These are phyloP conservation scores for Kryptolebias marmoratus DNA, from an alignment of 2,113 vertebrate species.

Conservation along the genomic window DNA sequence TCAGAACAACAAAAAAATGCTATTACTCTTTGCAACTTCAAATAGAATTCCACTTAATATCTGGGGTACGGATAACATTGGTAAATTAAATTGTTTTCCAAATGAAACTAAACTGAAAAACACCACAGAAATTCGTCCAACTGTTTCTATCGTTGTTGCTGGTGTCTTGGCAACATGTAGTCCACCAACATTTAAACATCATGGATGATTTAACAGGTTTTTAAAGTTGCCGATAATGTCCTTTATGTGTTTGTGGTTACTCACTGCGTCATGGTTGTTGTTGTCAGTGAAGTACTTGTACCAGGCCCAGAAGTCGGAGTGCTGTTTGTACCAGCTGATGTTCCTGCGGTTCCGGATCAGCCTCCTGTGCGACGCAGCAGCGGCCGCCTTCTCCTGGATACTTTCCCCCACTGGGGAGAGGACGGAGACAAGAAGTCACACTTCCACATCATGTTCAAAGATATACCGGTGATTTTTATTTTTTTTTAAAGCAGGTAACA, in stretches of 20 bases:
- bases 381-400: conserved; percentile 39
- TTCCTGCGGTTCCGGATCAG: conserved; percentile 80
- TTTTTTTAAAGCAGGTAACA: conserved; percentile 3
- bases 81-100: too few species aligned
- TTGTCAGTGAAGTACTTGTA: conserved; percentile 84
- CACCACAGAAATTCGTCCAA: too few species aligned
- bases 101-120: too few species aligned
- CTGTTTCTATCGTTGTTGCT: too few species aligned
- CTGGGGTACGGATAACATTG: too few species aligned
- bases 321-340: conserved; percentile 84
- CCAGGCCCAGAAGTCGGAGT: conserved; percentile 85
- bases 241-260: conserved; percentile 31
- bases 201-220: too few species aligned
- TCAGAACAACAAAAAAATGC: too few species aligned
- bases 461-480: conserved; percentile 14
- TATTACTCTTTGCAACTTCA: too few species aligned
- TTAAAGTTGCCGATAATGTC: too few species aligned
- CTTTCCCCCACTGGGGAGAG: conserved; percentile 48
- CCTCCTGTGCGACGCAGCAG: conserved; percentile 52
- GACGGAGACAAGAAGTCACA: not conserved
- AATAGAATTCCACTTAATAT: too few species aligned
- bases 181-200: too few species aligned
- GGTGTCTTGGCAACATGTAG: too few species aligned
- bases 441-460: not conserved
- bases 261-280: conserved; percentile 81